Base-by-base conservation (phyloP, 2,797 vertebrate genomes). In the Menidia menidia region DNA sequence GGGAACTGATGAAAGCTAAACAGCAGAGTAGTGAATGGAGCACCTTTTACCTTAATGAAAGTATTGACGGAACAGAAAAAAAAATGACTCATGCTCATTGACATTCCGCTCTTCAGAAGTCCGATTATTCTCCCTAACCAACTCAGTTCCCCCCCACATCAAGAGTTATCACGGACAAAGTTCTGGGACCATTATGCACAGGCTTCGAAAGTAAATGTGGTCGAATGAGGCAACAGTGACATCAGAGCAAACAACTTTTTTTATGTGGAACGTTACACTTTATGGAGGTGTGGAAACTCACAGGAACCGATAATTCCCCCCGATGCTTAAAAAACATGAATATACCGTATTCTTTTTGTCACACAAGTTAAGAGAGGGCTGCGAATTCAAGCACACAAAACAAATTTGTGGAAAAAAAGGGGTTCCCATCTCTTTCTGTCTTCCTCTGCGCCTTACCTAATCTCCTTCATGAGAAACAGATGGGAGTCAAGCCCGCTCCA, bases 231-330 rank as follows among this genome's bases (percentile, higher is more conserved):
- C 86, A 91, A 88, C 62, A 39, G 66, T 91, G 88, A 91, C 87
- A 90, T 89, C 89, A 91, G 89, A 88, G 77, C 84, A 72, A 69
- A 75, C 2, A 59, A 15, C 25, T 50, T 84, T 92, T 92, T 90
- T 92, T 88, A 87, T 88, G 87, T 81, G 76, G 84, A 83, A 85
- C 62, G 84, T 92, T 80, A 68, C 86, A 92, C 84, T 66, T 91
- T 74, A 89, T 91, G 83, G 85, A 8, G 7, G 35, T 54, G 69
- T 67, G 67, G 59, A 76, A 69, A 79, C 35, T 59, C 50, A 16
- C 25, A 70, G 68, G 65, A 73, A 75, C 45, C 51, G 64, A 43
- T 56, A 60, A 25, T 25, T 53, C 35, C 76, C 64, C 59, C 56
- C 39, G 4, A 30, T 0, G 53, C 56, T 0, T 62, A 61, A 64